These are phyloP conservation scores for Lordiphosa andalusiaca DNA, from an alignment of 2,888 invertebrate genomes.

Conservation along the genomic window DNA sequence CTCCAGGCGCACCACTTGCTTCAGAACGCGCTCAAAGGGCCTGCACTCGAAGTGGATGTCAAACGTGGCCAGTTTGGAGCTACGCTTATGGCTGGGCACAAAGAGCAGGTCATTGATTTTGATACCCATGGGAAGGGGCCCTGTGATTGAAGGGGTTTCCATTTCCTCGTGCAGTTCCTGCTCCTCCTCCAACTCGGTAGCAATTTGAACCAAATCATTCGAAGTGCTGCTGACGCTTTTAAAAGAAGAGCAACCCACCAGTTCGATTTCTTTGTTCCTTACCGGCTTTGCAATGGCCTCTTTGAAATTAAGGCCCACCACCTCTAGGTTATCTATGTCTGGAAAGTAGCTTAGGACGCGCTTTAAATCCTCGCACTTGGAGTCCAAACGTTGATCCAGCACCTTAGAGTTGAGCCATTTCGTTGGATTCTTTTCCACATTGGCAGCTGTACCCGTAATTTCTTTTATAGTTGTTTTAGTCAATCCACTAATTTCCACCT, in stretches of 20 bases:
- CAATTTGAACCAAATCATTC: not conserved
- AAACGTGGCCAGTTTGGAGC: slow-evolving; percentile 15
- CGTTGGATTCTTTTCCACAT: not conserved
- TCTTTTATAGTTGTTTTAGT: slow-evolving; percentile 46
- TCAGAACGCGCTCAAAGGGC: slow-evolving; percentile 52
- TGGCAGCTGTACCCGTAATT: slow-evolving; percentile 20
- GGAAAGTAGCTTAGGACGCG: slow-evolving; percentile 66
- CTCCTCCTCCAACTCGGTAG: not conserved
- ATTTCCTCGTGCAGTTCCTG: not conserved
- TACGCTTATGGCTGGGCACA: not conserved
- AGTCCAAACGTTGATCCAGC: slow-evolving; percentile 46
- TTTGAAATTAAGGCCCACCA: slow-evolving; percentile 45
- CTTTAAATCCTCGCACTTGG: slow-evolving; percentile 45
- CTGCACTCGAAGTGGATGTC: slow-evolving; percentile 51
- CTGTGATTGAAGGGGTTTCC: no score
- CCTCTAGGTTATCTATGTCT: slow-evolving; percentile 55
- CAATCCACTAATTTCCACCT: slow-evolving; percentile 67
- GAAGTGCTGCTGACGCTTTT: slow-evolving; percentile 48
- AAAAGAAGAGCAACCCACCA: slow-evolving; percentile 24
- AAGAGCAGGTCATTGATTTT: slow-evolving; percentile 56
- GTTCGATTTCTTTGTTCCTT: slow-evolving; percentile 34
- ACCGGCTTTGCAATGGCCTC: rapidly evolving
- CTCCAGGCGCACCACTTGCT: slow-evolving; percentile 57
- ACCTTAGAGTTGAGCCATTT: slow-evolving; percentile 62
- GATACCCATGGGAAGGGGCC: slow-evolving; percentile 22